Evolutionary conservation across 2,113 vertebrate species (phyloP).

Genomic region (Jacana jacana): DNA sequence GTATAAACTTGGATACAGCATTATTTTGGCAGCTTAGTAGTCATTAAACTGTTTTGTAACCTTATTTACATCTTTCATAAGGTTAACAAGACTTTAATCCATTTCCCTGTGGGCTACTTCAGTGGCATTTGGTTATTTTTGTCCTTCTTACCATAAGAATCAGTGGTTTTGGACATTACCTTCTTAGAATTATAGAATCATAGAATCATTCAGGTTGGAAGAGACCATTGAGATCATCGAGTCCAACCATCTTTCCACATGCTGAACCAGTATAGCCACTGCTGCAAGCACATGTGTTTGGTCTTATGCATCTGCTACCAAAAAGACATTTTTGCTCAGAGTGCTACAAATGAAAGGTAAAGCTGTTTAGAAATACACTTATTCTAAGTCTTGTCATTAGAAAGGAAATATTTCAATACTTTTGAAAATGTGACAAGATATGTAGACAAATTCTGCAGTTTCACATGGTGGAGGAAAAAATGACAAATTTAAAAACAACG

Average conservation of each 20-base stretch:
- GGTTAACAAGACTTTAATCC: background rate
- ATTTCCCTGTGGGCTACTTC: background rate
- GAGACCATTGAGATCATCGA: no score
- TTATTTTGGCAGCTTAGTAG: background rate
- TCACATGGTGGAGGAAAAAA: background rate
- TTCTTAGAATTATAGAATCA: no score
- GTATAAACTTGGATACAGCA: background rate
- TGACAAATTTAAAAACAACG: background rate
- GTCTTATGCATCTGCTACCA: constrained; percentile 70
- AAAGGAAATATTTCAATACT: background rate
- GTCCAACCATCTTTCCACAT: no score
- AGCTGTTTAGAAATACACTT: background rate
- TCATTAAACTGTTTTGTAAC: no score
- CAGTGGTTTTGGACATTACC: constrained; percentile 36
- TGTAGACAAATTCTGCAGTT: background rate
- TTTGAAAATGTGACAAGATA: background rate
- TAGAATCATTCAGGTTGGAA: no score
- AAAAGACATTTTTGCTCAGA: constrained; percentile 73
- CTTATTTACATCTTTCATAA: no score
- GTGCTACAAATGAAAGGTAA: background rate
- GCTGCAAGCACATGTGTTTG: constrained; percentile 78
- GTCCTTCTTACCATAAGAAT: background rate
- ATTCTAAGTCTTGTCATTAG: background rate
- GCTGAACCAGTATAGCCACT: constrained; percentile 57
- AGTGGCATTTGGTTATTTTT: background rate